A percentile compares a stretch with the other conserved stretches of the same genome.
Conservation (phyloP, 1,140 invertebrate genomes). For the Polypedilum vanderplanki region DNA sequence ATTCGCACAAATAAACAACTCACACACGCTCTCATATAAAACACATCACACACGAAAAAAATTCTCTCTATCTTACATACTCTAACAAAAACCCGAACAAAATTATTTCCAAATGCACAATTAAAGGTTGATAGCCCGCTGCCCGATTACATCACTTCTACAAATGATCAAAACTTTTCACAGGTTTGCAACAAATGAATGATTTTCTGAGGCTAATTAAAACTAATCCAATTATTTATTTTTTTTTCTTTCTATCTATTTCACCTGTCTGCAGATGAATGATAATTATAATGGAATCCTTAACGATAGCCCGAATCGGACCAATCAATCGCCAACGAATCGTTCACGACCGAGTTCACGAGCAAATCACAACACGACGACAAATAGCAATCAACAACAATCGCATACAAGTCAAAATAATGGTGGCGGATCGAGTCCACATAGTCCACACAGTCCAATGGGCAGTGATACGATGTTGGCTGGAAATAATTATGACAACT, state of each 20-base stretch:
- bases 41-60: too few species aligned
- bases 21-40: not conserved
- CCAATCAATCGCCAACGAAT: conserved; percentile 11
- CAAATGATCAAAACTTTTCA: conserved; percentile 4
- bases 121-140: conserved; percentile 16
- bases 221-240: not conserved
- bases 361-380: not conserved
- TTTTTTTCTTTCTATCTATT: not conserved
- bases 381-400: not conserved
- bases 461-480: not conserved
- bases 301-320: conserved; percentile 23
- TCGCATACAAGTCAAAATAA: not conserved
- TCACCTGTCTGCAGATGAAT: not conserved
- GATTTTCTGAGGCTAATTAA: not conserved
- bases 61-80: too few species aligned
- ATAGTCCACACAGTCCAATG: not conserved
- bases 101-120: not conserved
- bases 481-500: not conserved
- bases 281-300: conserved; percentile 20
- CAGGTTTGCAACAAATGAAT: not conserved
- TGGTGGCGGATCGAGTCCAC: not conserved
- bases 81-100: too few species aligned
- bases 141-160: not conserved
- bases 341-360: not conserved
- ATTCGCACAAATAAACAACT: too few species aligned